These are phyloP conservation scores for Cordilura impudica DNA, from an alignment of 2,888 invertebrate species.

Conservation along the genomic window DNA sequence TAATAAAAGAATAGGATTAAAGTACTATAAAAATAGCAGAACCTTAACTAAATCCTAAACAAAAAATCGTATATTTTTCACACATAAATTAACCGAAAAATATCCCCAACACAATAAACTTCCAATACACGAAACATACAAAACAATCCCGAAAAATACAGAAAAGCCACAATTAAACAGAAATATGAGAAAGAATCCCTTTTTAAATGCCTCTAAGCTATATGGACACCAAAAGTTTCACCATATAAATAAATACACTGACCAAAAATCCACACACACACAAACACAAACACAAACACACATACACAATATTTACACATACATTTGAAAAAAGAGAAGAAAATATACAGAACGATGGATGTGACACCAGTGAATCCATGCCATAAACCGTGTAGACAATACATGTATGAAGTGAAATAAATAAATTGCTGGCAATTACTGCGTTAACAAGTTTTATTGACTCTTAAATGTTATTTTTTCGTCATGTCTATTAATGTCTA, in stretches of 20 bases:
- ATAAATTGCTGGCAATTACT: conserved; percentile 78
- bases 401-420: conserved; percentile 71
- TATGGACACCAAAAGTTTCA: conserved; percentile 58
- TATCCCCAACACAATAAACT: not conserved
- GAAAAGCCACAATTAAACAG: conserved; percentile 51
- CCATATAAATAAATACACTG: conserved; percentile 51
- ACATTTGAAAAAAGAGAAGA: conserved; percentile 1
- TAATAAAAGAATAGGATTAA: conserved; percentile 60
- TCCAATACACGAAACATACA: conserved; percentile 15
- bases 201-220: conserved; percentile 54
- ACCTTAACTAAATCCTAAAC: conserved; percentile 52
- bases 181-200: conserved; percentile 28
- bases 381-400: conserved; percentile 55
- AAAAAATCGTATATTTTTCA: conserved; percentile 60
- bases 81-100: conserved; percentile 56
- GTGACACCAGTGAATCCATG: not conserved
- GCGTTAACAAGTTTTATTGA: conserved; percentile 79
- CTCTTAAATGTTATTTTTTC: conserved; percentile 74
- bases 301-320: conserved; percentile 33
- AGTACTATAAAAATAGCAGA: conserved; percentile 53
- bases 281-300: conserved; percentile 51
- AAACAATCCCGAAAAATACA: conserved; percentile 47
- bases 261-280: conserved; percentile 47
- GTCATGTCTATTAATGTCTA: conserved; percentile 64
- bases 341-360: not conserved